Evolutionary conservation across 2,888 invertebrate species (phyloP), one percentile per base, ranked within the genome.

Genomic region (Ophion ventricosus): DNA sequence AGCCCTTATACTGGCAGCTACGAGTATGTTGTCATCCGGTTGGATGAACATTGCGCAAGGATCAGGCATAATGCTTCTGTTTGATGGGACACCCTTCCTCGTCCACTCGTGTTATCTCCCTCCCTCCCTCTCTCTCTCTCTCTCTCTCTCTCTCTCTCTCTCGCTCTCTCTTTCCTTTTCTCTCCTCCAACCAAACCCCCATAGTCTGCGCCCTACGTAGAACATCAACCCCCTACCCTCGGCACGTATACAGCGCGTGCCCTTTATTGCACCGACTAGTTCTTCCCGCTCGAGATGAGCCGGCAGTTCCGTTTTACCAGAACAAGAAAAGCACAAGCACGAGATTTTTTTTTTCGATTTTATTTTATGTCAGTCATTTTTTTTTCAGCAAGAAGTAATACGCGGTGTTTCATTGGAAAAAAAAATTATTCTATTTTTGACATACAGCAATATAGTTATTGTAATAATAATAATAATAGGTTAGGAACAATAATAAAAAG

Each of bases 11-110:
- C 83, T 67, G 57, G 56, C 67, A 35, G 67, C 88, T 89, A 88
- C 88, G 93, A 93, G 93, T 92, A 92, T 91, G 92, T 93, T 93
- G 93, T 93, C 93, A 93, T 93, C 89, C 92, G 93, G 90, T 91
- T 84, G 92, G 92, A 89, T 93, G 93, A 93, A 91, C 93, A 93
- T 92, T 91, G 92, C 91, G 91, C 92, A 86, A 89, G 93, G 93
- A 93, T 93, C 91, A 93, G 91, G 91, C 91, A 89, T 93, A 93
- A 93, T 93, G 93, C 92, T 91, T 90, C 91, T 91, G 91, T 92
- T 92, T 91, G 92, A 92, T 91, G 93, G 91, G 88, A 88, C 87
- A 82, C 87, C 79, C 87, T 87, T 88, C 57, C 29, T 20, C 17
- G 29, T 29, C 20, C 17, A 43, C 5, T 40, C 17, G 43, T 20